These are phyloP conservation scores for Capitella teleta DNA, from an alignment of 1,140 invertebrate species.

Conservation along the genomic window DNA sequence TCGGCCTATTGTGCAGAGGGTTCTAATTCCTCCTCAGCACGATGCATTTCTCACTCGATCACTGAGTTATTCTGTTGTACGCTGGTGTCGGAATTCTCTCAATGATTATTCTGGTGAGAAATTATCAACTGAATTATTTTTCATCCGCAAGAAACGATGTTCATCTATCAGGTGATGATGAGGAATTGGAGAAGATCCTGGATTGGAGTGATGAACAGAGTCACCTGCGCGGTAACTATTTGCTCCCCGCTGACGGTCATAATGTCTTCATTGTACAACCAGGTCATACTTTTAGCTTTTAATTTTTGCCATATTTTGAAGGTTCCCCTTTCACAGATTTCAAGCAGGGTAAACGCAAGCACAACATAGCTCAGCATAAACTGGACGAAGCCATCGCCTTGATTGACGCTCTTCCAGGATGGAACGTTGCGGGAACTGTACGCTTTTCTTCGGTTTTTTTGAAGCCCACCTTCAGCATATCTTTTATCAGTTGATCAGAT, in stretches of 20 bases:
- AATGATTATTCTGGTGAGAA: too few species aligned
- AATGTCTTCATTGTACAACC: neutral
- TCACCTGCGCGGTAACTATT: too few species aligned
- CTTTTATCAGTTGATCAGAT: constrained; percentile 30
- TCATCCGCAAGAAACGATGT: too few species aligned
- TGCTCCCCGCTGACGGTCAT: constrained; percentile 1
- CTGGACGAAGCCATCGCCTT: constrained; percentile 63
- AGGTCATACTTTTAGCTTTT: neutral
- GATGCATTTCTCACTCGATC: too few species aligned
- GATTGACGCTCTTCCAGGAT: constrained; percentile 57
- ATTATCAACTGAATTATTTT: too few species aligned
- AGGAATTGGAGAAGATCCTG: too few species aligned
- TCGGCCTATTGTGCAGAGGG: too few species aligned
- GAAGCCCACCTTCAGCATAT: constrained; percentile 6
- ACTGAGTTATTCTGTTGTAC: too few species aligned
- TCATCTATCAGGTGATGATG: too few species aligned
- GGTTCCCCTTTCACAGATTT: neutral
- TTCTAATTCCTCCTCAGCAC: too few species aligned
- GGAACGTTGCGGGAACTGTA: constrained; percentile 48
- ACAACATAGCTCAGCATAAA: constrained; percentile 45
- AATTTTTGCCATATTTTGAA: neutral
- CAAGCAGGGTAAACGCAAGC: neutral
- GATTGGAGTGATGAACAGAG: too few species aligned
- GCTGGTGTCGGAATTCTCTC: too few species aligned
- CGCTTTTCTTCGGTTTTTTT: constrained; percentile 4